These are phyloP conservation scores for Nysson spinosus DNA, from an alignment of 2,888 invertebrate genomes.

Conservation along the genomic window DNA sequence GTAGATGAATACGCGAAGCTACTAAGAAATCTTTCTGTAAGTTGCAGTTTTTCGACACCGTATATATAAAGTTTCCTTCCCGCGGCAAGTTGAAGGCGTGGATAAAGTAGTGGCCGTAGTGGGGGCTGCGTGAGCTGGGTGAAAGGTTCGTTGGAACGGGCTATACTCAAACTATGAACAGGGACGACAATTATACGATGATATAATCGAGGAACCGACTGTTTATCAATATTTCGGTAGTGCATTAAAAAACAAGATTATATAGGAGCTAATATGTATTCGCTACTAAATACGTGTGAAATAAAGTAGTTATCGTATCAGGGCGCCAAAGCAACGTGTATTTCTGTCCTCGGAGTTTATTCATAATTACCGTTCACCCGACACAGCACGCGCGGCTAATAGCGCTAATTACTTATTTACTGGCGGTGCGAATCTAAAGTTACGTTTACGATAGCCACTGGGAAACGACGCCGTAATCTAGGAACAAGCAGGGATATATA, in stretches of 20 bases:
- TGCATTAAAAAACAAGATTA: neutral
- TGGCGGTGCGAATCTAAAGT: conserved; percentile 17
- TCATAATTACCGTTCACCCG: conserved; percentile 27
- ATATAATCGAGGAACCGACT: neutral
- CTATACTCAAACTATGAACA: neutral
- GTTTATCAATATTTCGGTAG: conserved; percentile 3
- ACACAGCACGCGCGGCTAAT: conserved; percentile 31
- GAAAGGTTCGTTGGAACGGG: neutral
- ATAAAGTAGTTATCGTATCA: conserved; percentile 6
- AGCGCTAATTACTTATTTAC: conserved; percentile 52
- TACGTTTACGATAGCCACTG: neutral
- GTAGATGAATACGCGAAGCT: no score
- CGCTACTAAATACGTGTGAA: conserved; percentile 5
- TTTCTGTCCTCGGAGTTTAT: conserved; percentile 22
- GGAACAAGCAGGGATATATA: neutral
- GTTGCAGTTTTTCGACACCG: no score
- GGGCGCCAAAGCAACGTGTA: conserved; percentile 25
- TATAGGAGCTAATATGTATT: no score
- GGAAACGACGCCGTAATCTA: neutral
- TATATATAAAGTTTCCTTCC: no score
- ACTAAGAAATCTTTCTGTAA: no score
- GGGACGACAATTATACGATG: neutral
- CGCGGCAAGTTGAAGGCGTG: no score
- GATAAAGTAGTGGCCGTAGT: no score
- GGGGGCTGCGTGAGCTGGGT: no score